Percentiles rank a stretch among this genome's conserved stretches.
phyloP scores from a whole-genome alignment of 2,113 vertebrate species.

The Spheniscus mendiculus region DNA sequence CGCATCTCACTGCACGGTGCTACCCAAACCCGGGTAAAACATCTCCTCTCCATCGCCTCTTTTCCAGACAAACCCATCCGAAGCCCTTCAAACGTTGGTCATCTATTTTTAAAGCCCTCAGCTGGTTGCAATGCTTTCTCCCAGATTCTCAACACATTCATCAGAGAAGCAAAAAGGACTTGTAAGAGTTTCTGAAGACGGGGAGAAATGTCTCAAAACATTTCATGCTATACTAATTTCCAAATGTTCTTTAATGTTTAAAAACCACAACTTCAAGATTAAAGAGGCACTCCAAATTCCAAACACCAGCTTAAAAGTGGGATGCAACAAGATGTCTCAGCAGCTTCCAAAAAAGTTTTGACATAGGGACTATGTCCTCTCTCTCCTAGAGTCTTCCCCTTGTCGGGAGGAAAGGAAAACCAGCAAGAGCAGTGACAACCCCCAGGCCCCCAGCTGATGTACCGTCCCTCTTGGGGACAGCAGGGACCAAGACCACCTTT shows the following conservation, averaged over 20 bases:
- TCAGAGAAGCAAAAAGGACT: neutral
- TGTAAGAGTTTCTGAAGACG: neutral
- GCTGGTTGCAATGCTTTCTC: neutral
- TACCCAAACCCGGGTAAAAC: neutral
- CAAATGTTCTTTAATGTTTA: constrained; percentile 11
- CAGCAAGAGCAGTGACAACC: neutral
- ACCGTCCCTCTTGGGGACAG: neutral
- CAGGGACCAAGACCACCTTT: neutral
- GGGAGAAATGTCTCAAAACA: neutral
- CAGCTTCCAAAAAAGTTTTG: neutral
- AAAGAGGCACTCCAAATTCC: neutral
- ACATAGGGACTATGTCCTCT: neutral
- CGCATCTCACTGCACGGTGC: neutral
- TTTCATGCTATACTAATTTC: neutral
- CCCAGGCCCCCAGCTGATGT: neutral
- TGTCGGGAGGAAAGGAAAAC: neutral
- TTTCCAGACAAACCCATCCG: neutral
- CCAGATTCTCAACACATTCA: neutral
- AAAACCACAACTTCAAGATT: neutral
- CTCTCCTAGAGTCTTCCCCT: neutral
- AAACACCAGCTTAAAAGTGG: neutral
- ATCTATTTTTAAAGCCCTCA: neutral
- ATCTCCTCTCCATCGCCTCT: neutral
- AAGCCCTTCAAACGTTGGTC: neutral
- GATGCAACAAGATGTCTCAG: neutral